Base-by-base conservation (phyloP, 64 coral and sea anemone species). In the Pocillopora verrucosa region DNA sequence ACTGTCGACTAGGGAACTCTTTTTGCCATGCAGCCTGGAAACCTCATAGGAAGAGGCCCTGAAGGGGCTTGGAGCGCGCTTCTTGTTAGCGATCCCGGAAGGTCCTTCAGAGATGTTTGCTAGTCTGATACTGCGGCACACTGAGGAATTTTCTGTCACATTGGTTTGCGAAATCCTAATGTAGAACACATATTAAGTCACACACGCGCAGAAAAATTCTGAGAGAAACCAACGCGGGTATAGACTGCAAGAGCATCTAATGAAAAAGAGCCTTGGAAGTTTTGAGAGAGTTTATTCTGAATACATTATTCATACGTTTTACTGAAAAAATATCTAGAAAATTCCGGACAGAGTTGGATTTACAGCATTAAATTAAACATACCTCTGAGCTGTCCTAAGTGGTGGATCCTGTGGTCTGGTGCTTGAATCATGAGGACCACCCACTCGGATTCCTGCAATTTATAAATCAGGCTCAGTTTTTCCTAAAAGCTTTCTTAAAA, bases 381-480 rank as follows among this genome's bases (percentile, higher is more conserved):
- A 96, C 94, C 78, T 96, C 58, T 77, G 75, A 73, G 94, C 94
- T 30, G 94, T 93, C 15, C 94, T 88, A 2, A 96, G 59, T 26
- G 60, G 92, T 5, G 88, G 57, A 57, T 80, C 94, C 25, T 90
- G 87, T 14, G 64, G 1, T 37, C 65, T 85, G 65, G 63, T 37
- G 14, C 36, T 25, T 5, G 87, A 63, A 34, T 96, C 94, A 26
- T 87, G 76, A 16, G 90, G 94, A 72, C 92, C 92, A 70, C 94
- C 93, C 2, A 96, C 94, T 60, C 94, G 91, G 73, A 96, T 96
- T 12, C 94, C 94, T 96, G 75, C 35, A 72, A 11, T 26, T 78
- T 20, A 83, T 70, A 72, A 24, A 64, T 51, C 14, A 51, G 41
- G 41, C 7, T 1, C 3, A 51, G 7, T 51, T 51, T 51, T 51